Evolutionary conservation across 2,888 invertebrate species (phyloP), one percentile per base, ranked within the genome.

Genomic region (Eurytoma californica): DNA sequence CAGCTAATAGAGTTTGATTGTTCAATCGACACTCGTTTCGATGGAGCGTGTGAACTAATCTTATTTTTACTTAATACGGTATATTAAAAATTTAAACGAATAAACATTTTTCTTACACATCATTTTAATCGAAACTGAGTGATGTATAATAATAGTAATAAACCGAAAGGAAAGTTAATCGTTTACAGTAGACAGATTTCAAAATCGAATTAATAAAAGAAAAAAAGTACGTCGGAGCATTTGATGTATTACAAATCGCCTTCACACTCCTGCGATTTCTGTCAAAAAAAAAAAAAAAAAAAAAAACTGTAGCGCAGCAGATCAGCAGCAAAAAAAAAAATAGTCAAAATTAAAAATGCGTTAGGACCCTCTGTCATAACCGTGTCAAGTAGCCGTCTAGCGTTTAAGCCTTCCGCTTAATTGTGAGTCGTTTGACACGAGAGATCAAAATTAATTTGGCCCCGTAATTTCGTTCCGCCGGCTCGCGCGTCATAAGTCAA

Each of bases 401-500:
- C 76, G 61, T 47, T 76, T 61, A 63, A 57, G 14, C 20, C 16
- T 47, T 39, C 39, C 51, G 51, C 51, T 20, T 20, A 55, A 61
- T 16, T 61, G 30, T 30, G 20, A 53, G 55, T 39, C 58, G 30
- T 63, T 69, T 55, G 68, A 79, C 68, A 28, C 47, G 51, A 55
- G 58, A 9, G 66, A 60, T 72, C 61, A 28, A 63, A 79, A 74
- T 74, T 68, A 79, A 79, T 77, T 72, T 47, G 49, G 7, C 47
- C n/a, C 55, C 51, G 65, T 9, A 73, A 73, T 76, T 76, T 69
- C 49, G 69, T 74, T 74, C 63, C 30, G 14, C 49, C 18, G 18
- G 28, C 5, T 2, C 39, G 55, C 68, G 69, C 74, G 24, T 74
- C 74, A 74, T 75, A 75, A 74, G 79, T 79, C 79, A 75, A 79